Conservation (phyloP, 2,888 invertebrate species). For the Nezara viridula region DNA sequence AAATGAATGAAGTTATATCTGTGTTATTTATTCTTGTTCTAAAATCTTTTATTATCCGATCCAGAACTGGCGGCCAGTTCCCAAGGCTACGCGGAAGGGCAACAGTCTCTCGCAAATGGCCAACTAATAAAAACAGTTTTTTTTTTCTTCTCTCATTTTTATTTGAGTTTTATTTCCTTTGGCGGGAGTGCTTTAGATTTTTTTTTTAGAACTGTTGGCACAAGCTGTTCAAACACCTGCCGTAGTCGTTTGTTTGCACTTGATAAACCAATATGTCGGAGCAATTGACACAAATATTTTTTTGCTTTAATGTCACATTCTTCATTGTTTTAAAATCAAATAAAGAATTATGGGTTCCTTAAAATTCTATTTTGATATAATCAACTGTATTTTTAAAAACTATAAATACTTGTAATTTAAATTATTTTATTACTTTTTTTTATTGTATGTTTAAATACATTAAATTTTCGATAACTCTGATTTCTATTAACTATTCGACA, state of each 20-base stretch:
- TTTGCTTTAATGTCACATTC: neutral
- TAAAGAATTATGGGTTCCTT: too few relatives aligned
- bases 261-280: neutral
- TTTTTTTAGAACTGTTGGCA: conserved; percentile 15
- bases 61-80: neutral
- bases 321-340: neutral
- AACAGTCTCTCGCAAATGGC: conserved; percentile 28
- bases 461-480: too few relatives aligned
- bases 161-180: neutral
- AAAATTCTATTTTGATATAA: too few relatives aligned
- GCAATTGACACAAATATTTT: neutral
- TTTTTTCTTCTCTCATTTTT: neutral
- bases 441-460: too few relatives aligned
- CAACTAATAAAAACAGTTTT: neutral
- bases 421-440: too few relatives aligned
- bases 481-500: too few relatives aligned
- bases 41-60: neutral
- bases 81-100: conserved; percentile 9
- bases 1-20: neutral
- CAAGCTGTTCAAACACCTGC: conserved; percentile 12
- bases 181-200: neutral
- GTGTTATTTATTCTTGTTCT: neutral
- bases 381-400: too few relatives aligned
- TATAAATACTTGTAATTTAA: too few relatives aligned
- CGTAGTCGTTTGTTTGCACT: neutral